Percentiles rank a stretch among this genome's conserved stretches.
These are phyloP conservation scores for Tenthredo amoena DNA, from an alignment of 2,888 invertebrate genomes.

Conservation along the genomic window DNA sequence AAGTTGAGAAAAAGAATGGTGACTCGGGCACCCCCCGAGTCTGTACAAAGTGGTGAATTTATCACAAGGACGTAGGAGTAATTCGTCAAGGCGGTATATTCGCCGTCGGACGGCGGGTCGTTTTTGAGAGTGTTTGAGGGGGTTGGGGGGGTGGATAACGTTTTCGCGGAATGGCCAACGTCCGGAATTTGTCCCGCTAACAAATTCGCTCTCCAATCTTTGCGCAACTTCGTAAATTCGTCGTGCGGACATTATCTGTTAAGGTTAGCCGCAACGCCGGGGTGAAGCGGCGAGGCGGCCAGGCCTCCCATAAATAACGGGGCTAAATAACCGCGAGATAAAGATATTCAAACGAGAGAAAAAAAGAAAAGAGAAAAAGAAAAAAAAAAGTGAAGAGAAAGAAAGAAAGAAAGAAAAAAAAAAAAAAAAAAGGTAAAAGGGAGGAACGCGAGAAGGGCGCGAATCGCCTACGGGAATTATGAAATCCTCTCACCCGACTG, in stretches of 20 bases:
- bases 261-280: constrained; percentile 21
- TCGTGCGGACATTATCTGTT: constrained; percentile 47
- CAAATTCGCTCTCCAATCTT: constrained; percentile 54
- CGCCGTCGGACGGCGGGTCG: neutral
- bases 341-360: constrained; percentile 64
- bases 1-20: neutral
- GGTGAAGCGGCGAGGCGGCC: neutral
- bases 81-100: constrained; percentile 31
- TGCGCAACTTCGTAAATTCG: constrained; percentile 46
- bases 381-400: constrained; percentile 68
- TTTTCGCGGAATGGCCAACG: neutral
- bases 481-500: constrained; percentile 3
- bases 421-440: constrained; percentile 70
- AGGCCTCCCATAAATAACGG: constrained; percentile 46
- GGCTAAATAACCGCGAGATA: constrained; percentile 50
- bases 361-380: constrained; percentile 68
- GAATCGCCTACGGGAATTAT: constrained; percentile 54
- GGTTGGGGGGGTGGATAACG: neutral
- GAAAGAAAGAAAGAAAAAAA: constrained; percentile 68
- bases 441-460: constrained; percentile 62
- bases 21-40: neutral
- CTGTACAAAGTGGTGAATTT: constrained; percentile 28
- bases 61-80: neutral
- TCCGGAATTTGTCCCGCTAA: constrained; percentile 43
- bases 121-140: no score